phyloP scores from a whole-genome alignment of 2,888 invertebrate genomes.

The Linyphia triangularis region DNA sequence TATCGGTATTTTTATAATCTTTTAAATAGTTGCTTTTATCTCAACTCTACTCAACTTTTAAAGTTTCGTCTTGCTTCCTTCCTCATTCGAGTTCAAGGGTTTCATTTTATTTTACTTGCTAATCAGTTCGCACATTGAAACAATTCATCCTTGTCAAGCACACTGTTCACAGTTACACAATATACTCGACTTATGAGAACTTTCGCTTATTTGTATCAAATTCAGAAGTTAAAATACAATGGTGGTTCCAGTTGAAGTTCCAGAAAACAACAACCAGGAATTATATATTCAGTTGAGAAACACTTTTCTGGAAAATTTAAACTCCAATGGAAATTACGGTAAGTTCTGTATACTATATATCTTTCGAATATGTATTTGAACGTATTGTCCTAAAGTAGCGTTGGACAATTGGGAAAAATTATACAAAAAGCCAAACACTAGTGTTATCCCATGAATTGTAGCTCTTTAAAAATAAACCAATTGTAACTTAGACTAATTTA shows the following conservation, averaged over 20 bases:
- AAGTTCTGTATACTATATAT: neutral
- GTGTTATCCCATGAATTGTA: no score
- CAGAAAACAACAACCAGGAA: conserved; percentile 4
- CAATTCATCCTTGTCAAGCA: neutral
- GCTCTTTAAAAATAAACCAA: no score
- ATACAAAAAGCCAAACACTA: no score
- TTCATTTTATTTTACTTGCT: conserved; percentile 15
- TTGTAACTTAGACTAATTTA: no score
- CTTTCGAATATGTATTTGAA: neutral
- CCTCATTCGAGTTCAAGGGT: conserved; percentile 32
- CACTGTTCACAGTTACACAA: neutral
- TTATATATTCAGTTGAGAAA: conserved; percentile 35
- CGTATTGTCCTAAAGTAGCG: neutral
- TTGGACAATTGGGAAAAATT: no score
- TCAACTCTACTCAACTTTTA: conserved; percentile 3
- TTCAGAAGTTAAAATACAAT: neutral
- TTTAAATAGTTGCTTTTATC: neutral
- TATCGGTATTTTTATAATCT: no score
- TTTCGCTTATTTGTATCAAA: neutral
- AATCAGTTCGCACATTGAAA: neutral
- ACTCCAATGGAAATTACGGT: conserved; percentile 56
- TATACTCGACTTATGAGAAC: neutral
- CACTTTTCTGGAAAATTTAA: conserved; percentile 59
- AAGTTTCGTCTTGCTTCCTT: neutral
- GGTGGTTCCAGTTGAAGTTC: conserved; percentile 54